A percentile compares a stretch with the other conserved stretches of the same genome.
Evolutionary conservation across 2,113 vertebrate species (phyloP).

Genomic region (Hiodon alosoides): DNA sequence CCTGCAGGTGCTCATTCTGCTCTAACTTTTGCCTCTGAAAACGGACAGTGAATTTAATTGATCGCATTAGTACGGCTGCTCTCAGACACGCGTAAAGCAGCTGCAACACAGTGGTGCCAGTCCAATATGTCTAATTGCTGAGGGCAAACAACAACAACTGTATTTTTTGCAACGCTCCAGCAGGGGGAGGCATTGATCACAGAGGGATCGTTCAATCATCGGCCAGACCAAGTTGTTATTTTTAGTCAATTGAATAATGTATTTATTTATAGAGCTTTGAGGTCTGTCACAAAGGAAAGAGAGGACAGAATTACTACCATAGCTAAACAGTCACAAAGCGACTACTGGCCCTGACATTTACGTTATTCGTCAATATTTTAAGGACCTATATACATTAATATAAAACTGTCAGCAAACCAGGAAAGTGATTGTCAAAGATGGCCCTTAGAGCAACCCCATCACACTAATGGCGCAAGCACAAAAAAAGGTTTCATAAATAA

Average conservation of each 20-base stretch:
- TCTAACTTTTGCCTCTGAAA: not conserved
- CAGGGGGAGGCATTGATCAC: conserved; percentile 24
- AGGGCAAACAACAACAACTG: not conserved
- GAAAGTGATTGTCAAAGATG: too few species aligned
- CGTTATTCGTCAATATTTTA: too few species aligned
- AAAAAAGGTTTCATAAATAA: not conserved
- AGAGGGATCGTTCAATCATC: conserved; percentile 19
- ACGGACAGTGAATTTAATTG: conserved; percentile 7
- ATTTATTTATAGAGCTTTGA: conserved; percentile 45
- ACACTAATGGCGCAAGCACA: too few species aligned
- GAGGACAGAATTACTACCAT: conserved; percentile 21
- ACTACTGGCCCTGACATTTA: too few species aligned
- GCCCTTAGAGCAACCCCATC: too few species aligned
- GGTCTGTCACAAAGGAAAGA: conserved; percentile 26
- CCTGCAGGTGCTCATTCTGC: too few species aligned
- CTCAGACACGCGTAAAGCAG: too few species aligned
- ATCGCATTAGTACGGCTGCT: too few species aligned
- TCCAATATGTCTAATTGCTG: not conserved
- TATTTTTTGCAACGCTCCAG: conserved; percentile 21
- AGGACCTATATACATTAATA: not conserved
- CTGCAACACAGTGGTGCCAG: not conserved
- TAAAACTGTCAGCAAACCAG: not conserved
- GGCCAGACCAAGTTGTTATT: conserved; percentile 35
- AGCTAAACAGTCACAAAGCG: too few species aligned
- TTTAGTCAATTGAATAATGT: conserved; percentile 38